These are phyloP conservation scores for Helicoverpa armigera DNA, from an alignment of 1,140 invertebrate species.

Conservation along the genomic window DNA sequence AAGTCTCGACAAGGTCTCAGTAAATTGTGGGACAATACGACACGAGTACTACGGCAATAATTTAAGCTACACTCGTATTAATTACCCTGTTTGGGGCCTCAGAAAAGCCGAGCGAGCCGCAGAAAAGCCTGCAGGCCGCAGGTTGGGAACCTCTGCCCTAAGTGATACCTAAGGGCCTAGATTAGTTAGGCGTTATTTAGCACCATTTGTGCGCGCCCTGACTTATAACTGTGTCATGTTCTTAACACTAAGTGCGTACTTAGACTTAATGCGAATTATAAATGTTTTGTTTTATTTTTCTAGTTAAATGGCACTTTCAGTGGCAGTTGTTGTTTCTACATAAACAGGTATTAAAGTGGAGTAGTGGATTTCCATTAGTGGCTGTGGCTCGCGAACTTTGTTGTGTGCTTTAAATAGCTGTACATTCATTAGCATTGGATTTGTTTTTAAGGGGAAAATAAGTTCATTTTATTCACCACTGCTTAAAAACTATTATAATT, in stretches of 20 bases:
- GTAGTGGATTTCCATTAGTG: no score
- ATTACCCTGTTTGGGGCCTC: slow-evolving; percentile 16
- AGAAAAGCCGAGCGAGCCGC: slow-evolving; percentile 8
- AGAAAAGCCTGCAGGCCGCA: slow-evolving; percentile 5
- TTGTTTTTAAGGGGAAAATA: no score
- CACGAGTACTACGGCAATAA: slow-evolving; percentile 22
- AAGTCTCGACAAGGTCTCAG: not conserved
- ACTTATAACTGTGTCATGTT: slow-evolving; percentile 19
- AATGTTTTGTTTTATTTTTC: not conserved
- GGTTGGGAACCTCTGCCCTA: slow-evolving; percentile 1
- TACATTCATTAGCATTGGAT: no score
- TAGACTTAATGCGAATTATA: not conserved
- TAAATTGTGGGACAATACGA: not conserved
- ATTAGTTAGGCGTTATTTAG: slow-evolving; percentile 30
- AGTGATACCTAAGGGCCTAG: slow-evolving; percentile 39
- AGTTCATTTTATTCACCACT: no score
- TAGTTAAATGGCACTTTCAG: not conserved
- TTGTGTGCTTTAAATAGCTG: not conserved
- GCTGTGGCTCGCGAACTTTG: not conserved
- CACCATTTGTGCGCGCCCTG: not conserved
- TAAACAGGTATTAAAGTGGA: slow-evolving; percentile 23
- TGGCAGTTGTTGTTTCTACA: not conserved
- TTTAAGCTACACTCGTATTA: slow-evolving; percentile 33
- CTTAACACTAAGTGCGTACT: slow-evolving; percentile 10
- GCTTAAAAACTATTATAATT: no score